phyloP scores from a whole-genome alignment of 1,140 invertebrate genomes.

The Meteorus sp. region DNA sequence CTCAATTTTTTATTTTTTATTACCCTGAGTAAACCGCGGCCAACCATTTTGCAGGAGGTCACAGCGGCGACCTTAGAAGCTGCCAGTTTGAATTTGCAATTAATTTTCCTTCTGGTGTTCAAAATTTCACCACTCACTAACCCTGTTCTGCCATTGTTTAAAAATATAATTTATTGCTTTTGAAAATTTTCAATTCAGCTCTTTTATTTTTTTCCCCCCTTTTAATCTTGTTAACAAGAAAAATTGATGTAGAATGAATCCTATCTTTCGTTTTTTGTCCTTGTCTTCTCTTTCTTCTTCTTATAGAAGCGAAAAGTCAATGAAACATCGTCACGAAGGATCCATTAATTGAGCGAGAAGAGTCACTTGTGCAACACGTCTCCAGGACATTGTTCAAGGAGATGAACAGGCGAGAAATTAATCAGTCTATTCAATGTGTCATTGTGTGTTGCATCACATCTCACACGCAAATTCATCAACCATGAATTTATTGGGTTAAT shows the following conservation, averaged over 20 bases:
- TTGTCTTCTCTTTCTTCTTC: no score
- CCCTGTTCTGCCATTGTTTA: no score
- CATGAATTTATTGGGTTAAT: background rate
- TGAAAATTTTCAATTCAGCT: no score
- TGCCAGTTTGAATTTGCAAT: slow-evolving; percentile 46
- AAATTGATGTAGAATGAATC: no score
- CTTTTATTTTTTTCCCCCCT: no score
- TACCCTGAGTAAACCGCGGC: slow-evolving; percentile 51
- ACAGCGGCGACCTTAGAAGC: slow-evolving; percentile 44
- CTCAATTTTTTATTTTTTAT: no score
- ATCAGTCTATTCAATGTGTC: no score
- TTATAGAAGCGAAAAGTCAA: no score
- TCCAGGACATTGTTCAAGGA: background rate
- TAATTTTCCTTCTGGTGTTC: background rate
- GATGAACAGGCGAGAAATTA: background rate
- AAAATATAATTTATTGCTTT: no score
- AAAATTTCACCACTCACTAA: slow-evolving; percentile 10
- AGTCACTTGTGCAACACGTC: slow-evolving; percentile 5
- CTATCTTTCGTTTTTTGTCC: no score
- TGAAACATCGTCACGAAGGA: background rate
- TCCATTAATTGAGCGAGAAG: background rate
- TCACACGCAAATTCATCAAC: no score
- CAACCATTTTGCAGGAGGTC: slow-evolving; percentile 55
- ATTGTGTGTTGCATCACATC: no score
- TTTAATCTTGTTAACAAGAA: background rate